Evolutionary conservation across 2,888 invertebrate genomes (phyloP), one percentile per base, ranked within the genome.

Genomic region (Nemotelus pantherinus): DNA sequence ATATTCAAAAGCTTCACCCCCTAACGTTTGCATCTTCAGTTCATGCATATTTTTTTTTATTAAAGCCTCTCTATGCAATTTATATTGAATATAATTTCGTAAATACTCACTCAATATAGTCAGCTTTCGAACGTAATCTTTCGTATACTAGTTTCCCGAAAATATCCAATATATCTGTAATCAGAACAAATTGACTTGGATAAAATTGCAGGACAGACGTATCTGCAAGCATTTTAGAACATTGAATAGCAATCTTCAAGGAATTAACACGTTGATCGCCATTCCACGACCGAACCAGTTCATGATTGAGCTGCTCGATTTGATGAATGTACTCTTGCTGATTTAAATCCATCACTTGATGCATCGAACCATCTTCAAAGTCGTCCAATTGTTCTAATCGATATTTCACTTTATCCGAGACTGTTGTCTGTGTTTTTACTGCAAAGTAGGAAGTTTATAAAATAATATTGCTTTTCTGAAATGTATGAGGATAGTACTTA

Each of bases 111-210:
- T 88, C 89, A 81, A 89, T 89, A 85, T 90, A 91, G 83, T 90
- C 90, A 9, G 93, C 91, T 87, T 97, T 97, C 47, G 90, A 90
- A 83, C 92, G 91, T 43, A 98, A 88, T 80, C 98, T 89, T 80
- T 95, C 93, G 85, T 93, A 96, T 0, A 98, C 97, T 79, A 98
- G 89, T 85, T 93, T 92, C 1, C 96, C 96, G 89, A 99, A 99
- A 80, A 94, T 95, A 86, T 99, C 98, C 81, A 99, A 89, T 82
- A 98, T 95, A 86, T 99, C 98, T 9, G 97, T 97, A 77, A 99
- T 93, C 25, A 99, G 90, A 53, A 98, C 96, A 90, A 97, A 99
- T 89, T 99, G 98, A 87, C 97, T 97, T 0, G 99, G 99, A 89
- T 99, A 99, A 88, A 99, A 99, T 83, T 94, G 94, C 85, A 97